Conservation (phyloP, 2,113 vertebrate species). For the Shinisaurus crocodilurus region DNA sequence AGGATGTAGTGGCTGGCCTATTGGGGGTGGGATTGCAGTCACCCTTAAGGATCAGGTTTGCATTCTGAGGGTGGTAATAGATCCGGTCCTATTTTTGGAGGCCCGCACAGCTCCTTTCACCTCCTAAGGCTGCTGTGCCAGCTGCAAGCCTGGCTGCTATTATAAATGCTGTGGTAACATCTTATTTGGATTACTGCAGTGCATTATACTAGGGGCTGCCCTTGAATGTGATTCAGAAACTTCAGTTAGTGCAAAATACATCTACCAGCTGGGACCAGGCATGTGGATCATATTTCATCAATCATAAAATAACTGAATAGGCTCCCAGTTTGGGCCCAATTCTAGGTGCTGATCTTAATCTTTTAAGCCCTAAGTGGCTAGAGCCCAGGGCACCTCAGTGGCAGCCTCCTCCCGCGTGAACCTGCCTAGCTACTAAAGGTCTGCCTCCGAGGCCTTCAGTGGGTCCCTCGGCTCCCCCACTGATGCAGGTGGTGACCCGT, state of each 20-base stretch:
- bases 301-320: neutral
- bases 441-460: neutral
- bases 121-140: neutral
- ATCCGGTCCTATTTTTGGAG: neutral
- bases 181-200: neutral
- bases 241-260: neutral
- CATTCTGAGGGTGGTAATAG: neutral
- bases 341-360: neutral
- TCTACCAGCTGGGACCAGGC: neutral
- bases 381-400: too few species aligned
- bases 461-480: neutral
- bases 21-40: neutral
- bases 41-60: neutral
- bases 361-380: neutral
- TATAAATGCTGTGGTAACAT: neutral
- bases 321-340: neutral
- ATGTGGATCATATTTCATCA: neutral
- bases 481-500: neutral
- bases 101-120: too few species aligned
- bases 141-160: neutral
- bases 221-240: neutral
- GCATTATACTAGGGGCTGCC: neutral
- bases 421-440: neutral
- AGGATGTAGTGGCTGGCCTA: neutral
- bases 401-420: neutral